phyloP scores from a whole-genome alignment of 2,113 vertebrate species.

The Xenus cinereus region DNA sequence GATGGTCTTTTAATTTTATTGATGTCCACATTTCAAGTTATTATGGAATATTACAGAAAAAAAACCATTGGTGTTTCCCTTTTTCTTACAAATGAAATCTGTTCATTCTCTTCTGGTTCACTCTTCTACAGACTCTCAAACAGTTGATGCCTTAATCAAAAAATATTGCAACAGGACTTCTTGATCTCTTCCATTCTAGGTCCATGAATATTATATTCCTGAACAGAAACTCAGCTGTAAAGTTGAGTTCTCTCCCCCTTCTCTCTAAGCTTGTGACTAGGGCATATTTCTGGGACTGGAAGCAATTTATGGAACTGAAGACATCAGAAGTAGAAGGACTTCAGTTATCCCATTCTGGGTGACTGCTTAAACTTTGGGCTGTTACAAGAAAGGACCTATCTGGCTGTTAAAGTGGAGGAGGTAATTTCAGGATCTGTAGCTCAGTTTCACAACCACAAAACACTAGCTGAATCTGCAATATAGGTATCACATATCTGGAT shows the following conservation, averaged over 20 bases:
- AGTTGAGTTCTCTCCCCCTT: neutral
- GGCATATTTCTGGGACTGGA: neutral
- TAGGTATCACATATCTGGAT: neutral
- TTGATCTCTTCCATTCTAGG: neutral
- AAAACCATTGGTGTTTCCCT: neutral
- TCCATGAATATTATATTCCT: neutral
- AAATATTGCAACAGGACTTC: neutral
- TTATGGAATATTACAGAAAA: neutral
- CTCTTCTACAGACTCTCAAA: neutral
- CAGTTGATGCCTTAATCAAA: neutral
- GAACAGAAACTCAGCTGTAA: neutral
- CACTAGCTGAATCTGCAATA: neutral
- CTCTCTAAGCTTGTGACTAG: neutral
- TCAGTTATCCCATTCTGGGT: rapidly evolving
- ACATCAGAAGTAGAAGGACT: neutral
- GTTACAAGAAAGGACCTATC: neutral
- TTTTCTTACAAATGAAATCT: neutral
- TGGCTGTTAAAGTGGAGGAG: neutral
- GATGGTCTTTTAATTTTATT: neutral
- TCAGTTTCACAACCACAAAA: neutral
- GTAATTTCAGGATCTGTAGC: neutral
- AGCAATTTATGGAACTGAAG: neutral
- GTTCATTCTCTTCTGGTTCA: neutral
- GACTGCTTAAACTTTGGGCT: neutral
- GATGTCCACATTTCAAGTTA: neutral